Evolutionary conservation across 2,888 invertebrate species (phyloP).

Genomic region (Mesorhabditis belari): DNA sequence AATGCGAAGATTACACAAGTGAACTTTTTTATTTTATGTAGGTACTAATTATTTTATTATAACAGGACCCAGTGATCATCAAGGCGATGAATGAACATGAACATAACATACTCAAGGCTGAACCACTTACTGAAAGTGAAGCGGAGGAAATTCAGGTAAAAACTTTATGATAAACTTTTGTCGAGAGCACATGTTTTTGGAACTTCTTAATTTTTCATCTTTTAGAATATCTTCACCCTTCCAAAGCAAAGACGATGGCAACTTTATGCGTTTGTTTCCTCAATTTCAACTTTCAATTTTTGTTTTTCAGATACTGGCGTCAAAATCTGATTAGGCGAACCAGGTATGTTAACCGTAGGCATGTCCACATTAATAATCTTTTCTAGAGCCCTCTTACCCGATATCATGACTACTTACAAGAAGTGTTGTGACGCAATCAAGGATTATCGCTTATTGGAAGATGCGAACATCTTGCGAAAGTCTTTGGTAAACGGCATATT

Average conservation of each 20-base stretch:
- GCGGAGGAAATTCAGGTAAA: slow-evolving; percentile 3
- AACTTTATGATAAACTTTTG: not conserved
- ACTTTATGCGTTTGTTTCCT: slow-evolving; percentile 21
- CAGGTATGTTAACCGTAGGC: no score
- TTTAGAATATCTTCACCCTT: slow-evolving; percentile 15
- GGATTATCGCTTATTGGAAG: not conserved
- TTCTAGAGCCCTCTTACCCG: slow-evolving; percentile 11
- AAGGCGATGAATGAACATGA: slow-evolving; percentile 6
- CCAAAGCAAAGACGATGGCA: slow-evolving; percentile 31
- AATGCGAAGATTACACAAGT: not conserved
- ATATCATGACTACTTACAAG: not conserved
- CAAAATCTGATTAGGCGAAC: not conserved
- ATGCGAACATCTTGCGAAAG: slow-evolving; percentile 12
- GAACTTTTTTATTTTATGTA: not conserved
- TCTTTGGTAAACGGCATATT: slow-evolving; percentile 6
- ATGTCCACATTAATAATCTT: no score
- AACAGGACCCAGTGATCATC: slow-evolving; percentile 1
- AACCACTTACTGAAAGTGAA: slow-evolving; percentile 21
- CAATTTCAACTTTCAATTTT: no score
- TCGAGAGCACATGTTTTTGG: not conserved
- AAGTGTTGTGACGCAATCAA: slow-evolving; percentile 1
- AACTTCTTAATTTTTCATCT: not conserved
- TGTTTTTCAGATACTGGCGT: no score
- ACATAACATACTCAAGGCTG: slow-evolving; percentile 9
- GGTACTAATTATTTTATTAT: not conserved